Base-by-base conservation (phyloP, 2,797 vertebrate species). In the Rallus crepitans region DNA sequence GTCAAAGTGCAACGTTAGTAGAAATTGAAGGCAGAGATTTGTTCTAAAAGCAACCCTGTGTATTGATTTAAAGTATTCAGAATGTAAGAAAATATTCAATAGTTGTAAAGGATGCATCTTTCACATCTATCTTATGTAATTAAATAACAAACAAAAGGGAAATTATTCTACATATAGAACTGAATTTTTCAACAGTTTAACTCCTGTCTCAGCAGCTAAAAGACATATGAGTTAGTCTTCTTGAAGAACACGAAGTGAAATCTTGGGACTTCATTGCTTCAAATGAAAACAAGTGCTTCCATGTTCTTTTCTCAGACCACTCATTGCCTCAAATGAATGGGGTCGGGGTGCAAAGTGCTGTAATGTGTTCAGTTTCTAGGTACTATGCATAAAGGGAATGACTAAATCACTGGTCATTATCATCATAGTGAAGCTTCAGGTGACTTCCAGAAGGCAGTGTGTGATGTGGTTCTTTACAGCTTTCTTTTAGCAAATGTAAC, bases 381-480 rank as follows among this genome's bases (percentile, higher is more conserved):
- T n/a, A 2, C 6, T 47, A 5, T 14, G 9, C 50, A 18, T 28
- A 31, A 48, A 53, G 39, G 33, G 10, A 59, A 70, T 11, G 30
- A 64, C 21, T 68, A 66, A 70, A 89, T 80, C 0, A 0, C 20
- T 31, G 21, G 3, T 4, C 3, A 3, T 47, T 39, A 21, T 19
- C 47, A 33, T 27, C 21, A n/a, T 69, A 1, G 7, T 61, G 93
- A 72, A 71, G 33, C 55, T 90, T 68, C 14, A 15, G 48, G 59
- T 95, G 75, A 80, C 79, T 95, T 93, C 64, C 56, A 71, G 82
- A 72, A 89, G 48, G 59, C 11, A 8, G n/a, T n/a, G 31, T 39
- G 18, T 64, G 82, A 52, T 65, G 33, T 28, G 35, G 57, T 87
- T 75, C 33, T 75, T 7, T 13, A 28, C 66, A 47, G 25, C 7